Evolutionary conservation across 1,140 invertebrate genomes (phyloP).

Genomic region (Zaprionus ghesquierei): DNA sequence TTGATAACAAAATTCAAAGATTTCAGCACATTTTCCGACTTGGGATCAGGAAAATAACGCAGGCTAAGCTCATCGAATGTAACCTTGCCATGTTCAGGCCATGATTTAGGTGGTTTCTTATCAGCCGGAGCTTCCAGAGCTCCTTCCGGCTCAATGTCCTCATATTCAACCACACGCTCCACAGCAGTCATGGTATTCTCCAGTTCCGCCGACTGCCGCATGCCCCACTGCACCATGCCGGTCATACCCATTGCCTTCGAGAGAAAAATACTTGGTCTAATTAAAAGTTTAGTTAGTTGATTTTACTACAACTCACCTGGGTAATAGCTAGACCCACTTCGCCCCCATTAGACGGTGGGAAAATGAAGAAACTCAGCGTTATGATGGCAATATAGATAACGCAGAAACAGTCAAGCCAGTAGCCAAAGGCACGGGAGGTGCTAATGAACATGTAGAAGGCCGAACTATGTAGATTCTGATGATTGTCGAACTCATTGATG

Average conservation of each 20-base stretch:
- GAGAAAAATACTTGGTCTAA: too few species aligned
- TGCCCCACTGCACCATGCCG: slow-evolving; percentile 93
- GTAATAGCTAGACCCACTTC: slow-evolving; percentile 92
- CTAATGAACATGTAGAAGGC: slow-evolving; percentile 87
- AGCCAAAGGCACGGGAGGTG: slow-evolving; percentile 88
- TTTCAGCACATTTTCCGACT: slow-evolving; percentile 86
- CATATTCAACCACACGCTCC: slow-evolving; percentile 90
- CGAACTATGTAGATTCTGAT: slow-evolving; percentile 89
- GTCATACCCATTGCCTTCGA: slow-evolving; percentile 88
- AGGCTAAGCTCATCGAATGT: slow-evolving; percentile 87
- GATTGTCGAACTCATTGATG: slow-evolving; percentile 90
- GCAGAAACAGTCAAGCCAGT: slow-evolving; percentile 91
- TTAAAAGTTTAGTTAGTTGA: neutral
- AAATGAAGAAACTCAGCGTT: slow-evolving; percentile 88
- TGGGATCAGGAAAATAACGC: slow-evolving; percentile 86
- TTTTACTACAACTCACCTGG: slow-evolving; percentile 80
- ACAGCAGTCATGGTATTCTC: slow-evolving; percentile 93
- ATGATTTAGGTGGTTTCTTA: slow-evolving; percentile 86
- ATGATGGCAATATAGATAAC: slow-evolving; percentile 88
- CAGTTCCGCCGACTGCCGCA: slow-evolving; percentile 91
- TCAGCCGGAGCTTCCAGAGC: slow-evolving; percentile 85
- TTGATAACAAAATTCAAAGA: slow-evolving; percentile 86
- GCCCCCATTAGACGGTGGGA: slow-evolving; percentile 86
- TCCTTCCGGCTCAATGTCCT: slow-evolving; percentile 87
- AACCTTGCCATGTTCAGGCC: slow-evolving; percentile 89